Percentiles rank a stretch among this genome's conserved stretches.
These are phyloP conservation scores for Bombus consobrinus DNA, from an alignment of 1,140 invertebrate genomes.

Conservation along the genomic window DNA sequence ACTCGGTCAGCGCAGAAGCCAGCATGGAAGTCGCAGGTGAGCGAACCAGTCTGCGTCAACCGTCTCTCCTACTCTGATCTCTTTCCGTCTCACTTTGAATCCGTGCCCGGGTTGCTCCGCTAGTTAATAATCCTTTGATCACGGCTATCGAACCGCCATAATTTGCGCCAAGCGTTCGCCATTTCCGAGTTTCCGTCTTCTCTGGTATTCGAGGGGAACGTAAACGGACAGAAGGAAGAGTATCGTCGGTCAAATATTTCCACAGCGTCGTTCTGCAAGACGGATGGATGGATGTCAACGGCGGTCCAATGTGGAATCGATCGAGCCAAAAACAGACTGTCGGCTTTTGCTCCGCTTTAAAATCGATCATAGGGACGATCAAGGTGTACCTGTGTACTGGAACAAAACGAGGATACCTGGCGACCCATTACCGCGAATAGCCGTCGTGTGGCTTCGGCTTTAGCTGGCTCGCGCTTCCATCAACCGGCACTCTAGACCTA, in stretches of 20 bases:
- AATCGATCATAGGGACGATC: not conserved
- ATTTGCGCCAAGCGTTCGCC: conserved; percentile 24
- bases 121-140: conserved; percentile 70
- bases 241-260: conserved; percentile 10
- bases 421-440: not conserved
- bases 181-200: not conserved
- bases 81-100: not conserved
- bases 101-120: not conserved
- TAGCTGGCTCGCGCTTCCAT: too few relatives aligned
- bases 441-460: conserved; percentile 33
- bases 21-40: conserved; percentile 89
- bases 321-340: not conserved
- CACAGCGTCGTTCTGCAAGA: not conserved
- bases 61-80: not conserved
- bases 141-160: conserved; percentile 38
- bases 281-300: not conserved
- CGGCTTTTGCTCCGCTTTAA: not conserved
- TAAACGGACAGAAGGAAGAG: not conserved
- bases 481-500: not conserved
- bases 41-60: conserved; percentile 61
- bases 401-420: conserved; percentile 27
- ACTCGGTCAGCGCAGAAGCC: conserved; percentile 86
- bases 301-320: not conserved
- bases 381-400: not conserved
- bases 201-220: too few relatives aligned